Percentiles rank a stretch among this genome's conserved stretches.
Conservation (phyloP, 2,888 invertebrate species). For the Limnephilus rhombicus region DNA sequence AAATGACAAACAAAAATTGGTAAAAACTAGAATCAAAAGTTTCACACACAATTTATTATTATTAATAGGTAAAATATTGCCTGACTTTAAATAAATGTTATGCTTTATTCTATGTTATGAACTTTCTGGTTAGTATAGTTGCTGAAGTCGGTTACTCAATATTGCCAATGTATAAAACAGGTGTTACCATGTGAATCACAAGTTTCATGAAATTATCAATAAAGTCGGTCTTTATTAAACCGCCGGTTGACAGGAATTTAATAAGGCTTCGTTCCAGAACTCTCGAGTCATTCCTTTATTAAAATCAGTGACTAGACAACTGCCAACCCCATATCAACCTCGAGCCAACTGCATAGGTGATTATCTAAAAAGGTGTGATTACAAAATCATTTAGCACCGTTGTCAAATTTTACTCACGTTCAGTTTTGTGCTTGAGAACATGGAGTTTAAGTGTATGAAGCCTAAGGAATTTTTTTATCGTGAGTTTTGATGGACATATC, state of each 20-base stretch:
- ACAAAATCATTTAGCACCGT: not conserved
- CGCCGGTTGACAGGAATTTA: constrained; percentile 44
- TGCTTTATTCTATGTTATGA: no score
- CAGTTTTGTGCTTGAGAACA: not conserved
- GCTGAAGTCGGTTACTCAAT: not conserved
- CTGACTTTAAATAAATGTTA: no score
- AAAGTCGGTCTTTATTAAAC: not conserved
- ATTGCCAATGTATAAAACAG: not conserved
- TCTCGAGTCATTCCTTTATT: constrained; percentile 47
- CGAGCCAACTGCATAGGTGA: constrained; percentile 10
- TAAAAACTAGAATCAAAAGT: no score
- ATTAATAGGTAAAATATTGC: no score
- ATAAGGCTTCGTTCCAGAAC: constrained; percentile 33
- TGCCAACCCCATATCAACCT: constrained; percentile 12
- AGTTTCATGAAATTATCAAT: constrained; percentile 2
- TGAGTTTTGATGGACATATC: not conserved
- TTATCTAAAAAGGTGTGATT: not conserved
- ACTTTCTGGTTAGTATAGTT: not conserved
- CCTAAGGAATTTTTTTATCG: not conserved
- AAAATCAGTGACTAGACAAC: constrained; percentile 50
- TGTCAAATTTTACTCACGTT: not conserved
- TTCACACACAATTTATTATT: no score
- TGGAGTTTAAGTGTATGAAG: not conserved
- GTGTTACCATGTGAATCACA: not conserved
- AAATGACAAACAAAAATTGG: no score